Evolutionary conservation across 2,113 vertebrate genomes (phyloP).

Genomic region (Nansenia antarctica): DNA sequence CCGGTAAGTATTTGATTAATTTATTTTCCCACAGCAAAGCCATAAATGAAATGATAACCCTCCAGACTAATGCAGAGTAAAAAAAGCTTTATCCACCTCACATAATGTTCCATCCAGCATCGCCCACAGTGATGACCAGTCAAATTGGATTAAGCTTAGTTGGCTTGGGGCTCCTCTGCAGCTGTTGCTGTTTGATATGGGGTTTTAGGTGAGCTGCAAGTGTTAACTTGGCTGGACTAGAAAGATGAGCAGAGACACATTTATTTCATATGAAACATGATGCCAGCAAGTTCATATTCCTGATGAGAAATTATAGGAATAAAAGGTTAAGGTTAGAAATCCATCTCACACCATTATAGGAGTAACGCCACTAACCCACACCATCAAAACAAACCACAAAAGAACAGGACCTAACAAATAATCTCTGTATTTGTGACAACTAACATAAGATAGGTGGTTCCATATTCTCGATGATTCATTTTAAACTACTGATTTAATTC

Average conservation of each 20-base stretch:
- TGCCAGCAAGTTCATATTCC: conserved; percentile 39
- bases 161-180: conserved; percentile 75
- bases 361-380: too few species aligned
- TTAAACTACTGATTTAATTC: too few species aligned
- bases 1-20: conserved; percentile 45
- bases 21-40: conserved; percentile 49
- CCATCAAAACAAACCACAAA: too few species aligned
- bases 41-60: conserved; percentile 64
- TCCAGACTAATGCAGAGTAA: conserved; percentile 66
- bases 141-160: conserved; percentile 80
- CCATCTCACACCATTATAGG: too few species aligned
- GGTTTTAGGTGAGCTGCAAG: conserved; percentile 76
- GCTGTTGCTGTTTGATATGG: conserved; percentile 79
- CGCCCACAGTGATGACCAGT: conserved; percentile 78
- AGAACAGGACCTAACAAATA: too few species aligned
- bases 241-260: conserved; percentile 68
- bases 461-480: too few species aligned
- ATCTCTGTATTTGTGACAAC: too few species aligned
- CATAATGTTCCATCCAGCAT: conserved; percentile 73
- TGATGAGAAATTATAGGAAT: not conserved
- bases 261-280: conserved; percentile 62
- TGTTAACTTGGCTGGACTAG: conserved; percentile 73
- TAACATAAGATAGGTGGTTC: too few species aligned
- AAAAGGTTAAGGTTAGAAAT: too few species aligned
- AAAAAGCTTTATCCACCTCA: conserved; percentile 72